A percentile compares a stretch with the other conserved stretches of the same genome.
Evolutionary conservation across 2,888 invertebrate genomes (phyloP).

Genomic region (Drosophila mimetica): DNA sequence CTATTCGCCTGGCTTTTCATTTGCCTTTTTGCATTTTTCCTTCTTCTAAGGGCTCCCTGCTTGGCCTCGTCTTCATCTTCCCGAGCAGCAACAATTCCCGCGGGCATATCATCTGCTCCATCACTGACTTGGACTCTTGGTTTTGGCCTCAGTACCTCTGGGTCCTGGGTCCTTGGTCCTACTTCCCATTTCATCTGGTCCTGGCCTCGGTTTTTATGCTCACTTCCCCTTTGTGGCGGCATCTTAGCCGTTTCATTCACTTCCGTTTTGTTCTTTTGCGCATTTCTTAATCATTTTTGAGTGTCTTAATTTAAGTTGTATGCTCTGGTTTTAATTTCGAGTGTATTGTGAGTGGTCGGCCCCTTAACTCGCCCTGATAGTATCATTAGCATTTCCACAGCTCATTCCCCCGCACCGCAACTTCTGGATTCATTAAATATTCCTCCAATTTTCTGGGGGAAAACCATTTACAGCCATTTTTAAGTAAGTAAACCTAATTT

Average conservation of each 20-base stretch:
- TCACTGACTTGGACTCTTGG: slow-evolving; percentile 48
- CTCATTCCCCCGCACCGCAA: slow-evolving; percentile 1
- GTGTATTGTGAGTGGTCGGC: slow-evolving; percentile 33
- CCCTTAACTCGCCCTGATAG: slow-evolving; percentile 63
- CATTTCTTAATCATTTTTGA: slow-evolving; percentile 78
- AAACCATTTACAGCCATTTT: neutral
- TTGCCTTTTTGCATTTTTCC: slow-evolving; percentile 39
- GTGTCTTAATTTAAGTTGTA: slow-evolving; percentile 73
- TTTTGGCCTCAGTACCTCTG: slow-evolving; percentile 9
- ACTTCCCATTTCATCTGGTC: slow-evolving; percentile 51
- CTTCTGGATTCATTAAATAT: slow-evolving; percentile 10
- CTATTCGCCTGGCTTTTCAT: slow-evolving; percentile 18
- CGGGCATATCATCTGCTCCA: slow-evolving; percentile 77
- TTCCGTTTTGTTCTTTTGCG: slow-evolving; percentile 51
- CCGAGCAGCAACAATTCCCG: slow-evolving; percentile 67
- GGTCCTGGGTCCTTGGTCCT: slow-evolving; percentile 9
- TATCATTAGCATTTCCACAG: slow-evolving; percentile 63
- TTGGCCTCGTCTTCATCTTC: slow-evolving; percentile 53
- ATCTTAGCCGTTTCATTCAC: slow-evolving; percentile 24
- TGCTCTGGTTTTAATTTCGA: slow-evolving; percentile 63
- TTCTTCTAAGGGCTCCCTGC: slow-evolving; percentile 26
- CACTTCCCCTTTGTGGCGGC: slow-evolving; percentile 11
- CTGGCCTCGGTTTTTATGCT: slow-evolving; percentile 46
- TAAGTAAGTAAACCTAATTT: neutral
- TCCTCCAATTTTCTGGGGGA: neutral